These are phyloP conservation scores for Centropristis striata DNA, from an alignment of 2,113 vertebrate species.

Conservation along the genomic window DNA sequence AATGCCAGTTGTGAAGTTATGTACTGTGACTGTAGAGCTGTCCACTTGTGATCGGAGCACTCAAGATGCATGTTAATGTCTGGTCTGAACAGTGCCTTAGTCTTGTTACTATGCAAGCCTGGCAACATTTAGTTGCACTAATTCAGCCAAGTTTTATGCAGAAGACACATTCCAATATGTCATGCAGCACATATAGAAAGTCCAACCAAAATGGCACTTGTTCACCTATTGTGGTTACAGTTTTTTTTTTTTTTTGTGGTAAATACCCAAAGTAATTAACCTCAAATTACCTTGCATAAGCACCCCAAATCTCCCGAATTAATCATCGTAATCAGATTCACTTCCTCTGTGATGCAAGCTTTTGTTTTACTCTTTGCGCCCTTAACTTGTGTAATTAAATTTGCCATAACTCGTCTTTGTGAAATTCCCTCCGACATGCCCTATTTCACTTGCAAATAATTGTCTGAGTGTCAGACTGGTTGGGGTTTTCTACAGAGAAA, in stretches of 20 bases:
- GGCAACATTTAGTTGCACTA: not conserved
- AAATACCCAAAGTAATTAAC: conserved; percentile 69
- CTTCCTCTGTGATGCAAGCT: conserved; percentile 49
- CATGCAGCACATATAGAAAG: not conserved
- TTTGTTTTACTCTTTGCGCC: conserved; percentile 73
- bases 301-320: conserved; percentile 68
- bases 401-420: conserved; percentile 57
- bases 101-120: not conserved
- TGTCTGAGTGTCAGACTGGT: conserved; percentile 44
- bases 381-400: conserved; percentile 75
- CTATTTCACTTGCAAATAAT: conserved; percentile 72
- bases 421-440: conserved; percentile 53
- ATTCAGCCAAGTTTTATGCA: not conserved
- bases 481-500: conserved; percentile 20
- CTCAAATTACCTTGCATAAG: conserved; percentile 59
- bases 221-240: conserved; percentile 25
- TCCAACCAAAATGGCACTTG: not conserved
- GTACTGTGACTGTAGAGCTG: no score
- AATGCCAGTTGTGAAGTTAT: no score
- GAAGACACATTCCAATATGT: not conserved
- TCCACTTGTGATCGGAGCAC: no score
- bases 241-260: conserved; percentile 21
- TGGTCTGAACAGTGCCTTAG: no score
- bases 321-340: conserved; percentile 76
- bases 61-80: no score